phyloP scores from a whole-genome alignment of 1,140 invertebrate species.

The Heliconius nattereri region DNA sequence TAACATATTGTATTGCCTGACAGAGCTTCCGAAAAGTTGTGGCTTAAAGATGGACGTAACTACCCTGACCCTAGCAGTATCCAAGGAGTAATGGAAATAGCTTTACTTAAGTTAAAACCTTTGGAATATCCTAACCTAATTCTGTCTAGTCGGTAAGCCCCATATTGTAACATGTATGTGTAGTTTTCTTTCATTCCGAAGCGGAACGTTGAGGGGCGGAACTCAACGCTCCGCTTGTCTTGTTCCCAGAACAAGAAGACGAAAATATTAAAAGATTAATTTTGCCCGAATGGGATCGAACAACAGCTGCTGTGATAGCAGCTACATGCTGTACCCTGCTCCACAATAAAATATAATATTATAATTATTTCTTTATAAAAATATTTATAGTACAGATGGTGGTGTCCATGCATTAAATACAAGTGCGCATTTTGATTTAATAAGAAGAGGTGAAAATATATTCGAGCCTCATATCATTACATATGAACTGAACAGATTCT shows the following conservation, averaged over 20 bases:
- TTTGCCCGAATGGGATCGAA: too few relatives aligned
- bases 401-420: conserved; percentile 86
- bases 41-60: conserved; percentile 60
- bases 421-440: conserved; percentile 85
- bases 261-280: too few relatives aligned
- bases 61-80: conserved; percentile 81
- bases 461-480: conserved; percentile 77
- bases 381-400: conserved; percentile 84
- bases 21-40: conserved; percentile 70
- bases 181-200: too few relatives aligned
- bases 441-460: conserved; percentile 66
- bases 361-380: not conserved
- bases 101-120: conserved; percentile 76
- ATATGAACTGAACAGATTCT: conserved; percentile 82
- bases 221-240: too few relatives aligned
- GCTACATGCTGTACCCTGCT: too few relatives aligned
- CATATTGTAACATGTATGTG: not conserved
- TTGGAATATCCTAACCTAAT: conserved; percentile 76
- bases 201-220: too few relatives aligned
- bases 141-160: conserved; percentile 85
- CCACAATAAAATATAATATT: not conserved
- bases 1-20: not conserved
- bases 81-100: conserved; percentile 85
- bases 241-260: too few relatives aligned
- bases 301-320: too few relatives aligned